Conservation (phyloP, 2,797 vertebrate genomes). For the Aplochiton taeniatus region DNA sequence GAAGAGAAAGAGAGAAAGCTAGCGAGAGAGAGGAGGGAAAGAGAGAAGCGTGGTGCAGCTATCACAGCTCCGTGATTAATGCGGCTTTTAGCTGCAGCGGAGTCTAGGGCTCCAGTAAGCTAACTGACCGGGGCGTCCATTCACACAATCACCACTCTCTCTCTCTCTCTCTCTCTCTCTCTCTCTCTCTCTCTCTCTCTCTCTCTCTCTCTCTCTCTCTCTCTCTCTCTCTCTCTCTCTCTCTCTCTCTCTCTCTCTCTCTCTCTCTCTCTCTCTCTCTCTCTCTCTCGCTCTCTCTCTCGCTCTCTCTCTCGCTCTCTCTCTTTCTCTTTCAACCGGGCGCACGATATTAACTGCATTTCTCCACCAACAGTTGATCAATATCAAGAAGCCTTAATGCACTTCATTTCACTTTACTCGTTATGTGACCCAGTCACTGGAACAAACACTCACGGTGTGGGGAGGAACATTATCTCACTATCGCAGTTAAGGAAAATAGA, state of each 20-base stretch:
- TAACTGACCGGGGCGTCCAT: conserved; percentile 50
- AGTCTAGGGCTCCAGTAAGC: conserved; percentile 53
- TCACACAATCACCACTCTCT: conserved; percentile 28
- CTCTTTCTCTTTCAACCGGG: conserved; percentile 21
- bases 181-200: conserved; percentile 7
- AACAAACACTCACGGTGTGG: not conserved
- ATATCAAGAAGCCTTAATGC: conserved; percentile 24
- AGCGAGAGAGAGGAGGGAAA: conserved; percentile 27
- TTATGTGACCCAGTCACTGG: not conserved
- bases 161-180: conserved; percentile 9
- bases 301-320: conserved; percentile 13
- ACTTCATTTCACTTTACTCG: conserved; percentile 24
- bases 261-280: conserved; percentile 22
- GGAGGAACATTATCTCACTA: not conserved
- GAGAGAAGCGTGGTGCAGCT: conserved; percentile 31
- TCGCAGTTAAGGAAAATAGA: not conserved
- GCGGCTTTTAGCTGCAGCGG: conserved; percentile 74
- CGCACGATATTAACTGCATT: conserved; percentile 21
- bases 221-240: not conserved
- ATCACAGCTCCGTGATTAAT: conserved; percentile 67
- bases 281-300: conserved; percentile 13
- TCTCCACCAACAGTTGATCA: conserved; percentile 27
- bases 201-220: not conserved
- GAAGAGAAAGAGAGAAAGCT: conserved; percentile 3
- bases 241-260: conserved; percentile 1